Evolutionary conservation across 2,888 invertebrate genomes (phyloP).

Genomic region (Sarcophaga variegata): DNA sequence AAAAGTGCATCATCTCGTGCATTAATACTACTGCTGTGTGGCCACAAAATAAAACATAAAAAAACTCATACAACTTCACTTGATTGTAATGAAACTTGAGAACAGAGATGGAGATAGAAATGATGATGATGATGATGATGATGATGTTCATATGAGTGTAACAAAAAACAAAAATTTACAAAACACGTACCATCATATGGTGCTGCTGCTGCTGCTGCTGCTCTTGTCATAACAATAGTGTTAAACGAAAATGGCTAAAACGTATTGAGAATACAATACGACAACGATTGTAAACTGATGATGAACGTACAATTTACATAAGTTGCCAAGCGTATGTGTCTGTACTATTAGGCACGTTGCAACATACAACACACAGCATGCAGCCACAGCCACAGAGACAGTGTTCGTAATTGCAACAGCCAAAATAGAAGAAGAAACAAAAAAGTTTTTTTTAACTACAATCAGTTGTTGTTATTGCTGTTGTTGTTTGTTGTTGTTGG

Average conservation of each 20-base stretch:
- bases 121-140: slow-evolving; percentile 22
- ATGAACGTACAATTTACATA: slow-evolving; percentile 52
- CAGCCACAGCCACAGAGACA: neutral
- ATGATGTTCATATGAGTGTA: slow-evolving; percentile 1
- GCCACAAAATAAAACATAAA: neutral
- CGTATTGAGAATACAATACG: neutral
- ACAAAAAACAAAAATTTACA: neutral
- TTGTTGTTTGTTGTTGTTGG: neutral
- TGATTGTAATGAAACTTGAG: slow-evolving; percentile 49
- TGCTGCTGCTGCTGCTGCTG: neutral
- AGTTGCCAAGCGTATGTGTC: slow-evolving; percentile 22
- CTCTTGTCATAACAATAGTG: slow-evolving; percentile 53
- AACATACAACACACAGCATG: slow-evolving; percentile 9
- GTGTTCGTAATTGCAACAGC: neutral
- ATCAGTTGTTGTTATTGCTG: neutral
- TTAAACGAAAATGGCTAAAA: slow-evolving; percentile 22
- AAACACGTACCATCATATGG: neutral
- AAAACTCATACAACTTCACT: slow-evolving; percentile 11
- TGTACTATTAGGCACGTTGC: slow-evolving; percentile 43
- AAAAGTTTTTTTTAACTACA: neutral
- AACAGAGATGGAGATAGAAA: neutral
- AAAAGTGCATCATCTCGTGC: slow-evolving; percentile 43
- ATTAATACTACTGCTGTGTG: slow-evolving; percentile 14
- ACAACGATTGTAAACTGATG: slow-evolving; percentile 7
- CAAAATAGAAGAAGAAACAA: neutral